These are phyloP conservation scores for Poeciliopsis turrubarensis DNA, from an alignment of 2,113 vertebrate species.

Conservation along the genomic window DNA sequence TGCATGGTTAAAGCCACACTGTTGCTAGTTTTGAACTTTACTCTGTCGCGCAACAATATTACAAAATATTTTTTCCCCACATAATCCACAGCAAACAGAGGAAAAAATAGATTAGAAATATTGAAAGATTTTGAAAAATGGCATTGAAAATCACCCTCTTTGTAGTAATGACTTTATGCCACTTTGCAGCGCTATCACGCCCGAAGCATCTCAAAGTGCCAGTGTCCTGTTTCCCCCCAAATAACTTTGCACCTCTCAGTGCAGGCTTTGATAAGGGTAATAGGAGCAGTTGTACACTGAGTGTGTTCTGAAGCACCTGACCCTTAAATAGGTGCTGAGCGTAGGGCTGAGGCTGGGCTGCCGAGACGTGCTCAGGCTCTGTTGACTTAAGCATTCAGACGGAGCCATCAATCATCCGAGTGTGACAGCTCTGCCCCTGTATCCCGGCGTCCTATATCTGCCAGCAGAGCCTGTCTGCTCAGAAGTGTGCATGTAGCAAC, in stretches of 20 bases:
- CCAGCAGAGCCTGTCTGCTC: slow-evolving; percentile 58
- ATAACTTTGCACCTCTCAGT: slow-evolving; percentile 7
- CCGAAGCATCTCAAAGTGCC: background rate
- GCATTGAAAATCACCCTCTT: too few species aligned
- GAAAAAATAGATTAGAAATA: too few species aligned
- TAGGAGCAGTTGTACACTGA: slow-evolving; percentile 58
- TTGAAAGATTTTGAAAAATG: too few species aligned
- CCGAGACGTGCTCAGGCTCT: slow-evolving; percentile 77
- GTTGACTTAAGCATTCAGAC: slow-evolving; percentile 83
- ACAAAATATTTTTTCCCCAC: too few species aligned
- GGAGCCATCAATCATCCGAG: slow-evolving; percentile 80
- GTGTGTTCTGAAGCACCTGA: slow-evolving; percentile 76
- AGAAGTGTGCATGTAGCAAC: slow-evolving; percentile 68
- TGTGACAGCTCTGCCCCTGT: slow-evolving; percentile 75
- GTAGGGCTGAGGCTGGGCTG: slow-evolving; percentile 61
- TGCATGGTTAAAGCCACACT: too few species aligned
- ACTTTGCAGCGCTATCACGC: background rate
- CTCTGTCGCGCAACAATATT: too few species aligned
- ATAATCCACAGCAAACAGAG: too few species aligned
- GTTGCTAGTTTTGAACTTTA: too few species aligned
- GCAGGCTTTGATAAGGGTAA: slow-evolving; percentile 75
- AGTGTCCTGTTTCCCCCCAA: slow-evolving; percentile 10
- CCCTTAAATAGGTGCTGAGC: slow-evolving; percentile 79
- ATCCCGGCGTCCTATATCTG: slow-evolving; percentile 72
- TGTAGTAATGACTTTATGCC: too few species aligned